These are phyloP conservation scores for Drusus annulatus DNA, from an alignment of 1,140 invertebrate genomes.

Conservation along the genomic window DNA sequence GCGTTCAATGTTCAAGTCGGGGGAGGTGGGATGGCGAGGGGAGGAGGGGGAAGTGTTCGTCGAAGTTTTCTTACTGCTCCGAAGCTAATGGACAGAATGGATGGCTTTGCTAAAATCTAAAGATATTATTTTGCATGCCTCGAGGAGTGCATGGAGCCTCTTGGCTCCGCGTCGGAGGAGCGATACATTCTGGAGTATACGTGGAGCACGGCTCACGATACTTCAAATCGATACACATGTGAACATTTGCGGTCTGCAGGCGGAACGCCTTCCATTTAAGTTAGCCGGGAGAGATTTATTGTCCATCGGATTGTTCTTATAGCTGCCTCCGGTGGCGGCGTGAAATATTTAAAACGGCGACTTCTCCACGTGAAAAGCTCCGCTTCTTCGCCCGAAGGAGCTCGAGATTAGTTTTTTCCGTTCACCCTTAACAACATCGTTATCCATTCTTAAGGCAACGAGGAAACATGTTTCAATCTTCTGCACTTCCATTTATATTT, in stretches of 20 bases:
- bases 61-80: too few relatives aligned
- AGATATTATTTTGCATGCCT: too few relatives aligned
- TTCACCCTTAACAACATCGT: not conserved
- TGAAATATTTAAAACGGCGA: conserved; percentile 20
- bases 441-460: not conserved
- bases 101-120: too few relatives aligned
- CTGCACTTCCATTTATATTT: not conserved
- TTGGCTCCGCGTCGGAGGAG: not conserved
- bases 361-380: not conserved
- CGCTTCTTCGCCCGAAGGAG: not conserved
- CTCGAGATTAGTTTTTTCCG: not conserved
- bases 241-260: conserved; percentile 19
- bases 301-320: conserved; percentile 25
- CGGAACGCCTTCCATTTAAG: conserved; percentile 25
- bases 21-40: too few relatives aligned
- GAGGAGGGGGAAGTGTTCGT: too few relatives aligned
- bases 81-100: too few relatives aligned
- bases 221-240: conserved; percentile 36
- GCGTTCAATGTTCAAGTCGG: too few relatives aligned
- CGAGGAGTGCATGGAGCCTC: not conserved
- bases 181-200: not conserved
- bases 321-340: not conserved
- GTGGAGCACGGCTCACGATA: not conserved
- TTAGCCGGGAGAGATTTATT: conserved; percentile 31
- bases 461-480: not conserved